These are phyloP conservation scores for Harpagoxenus sublaevis DNA, from an alignment of 2,888 invertebrate species.

Conservation along the genomic window DNA sequence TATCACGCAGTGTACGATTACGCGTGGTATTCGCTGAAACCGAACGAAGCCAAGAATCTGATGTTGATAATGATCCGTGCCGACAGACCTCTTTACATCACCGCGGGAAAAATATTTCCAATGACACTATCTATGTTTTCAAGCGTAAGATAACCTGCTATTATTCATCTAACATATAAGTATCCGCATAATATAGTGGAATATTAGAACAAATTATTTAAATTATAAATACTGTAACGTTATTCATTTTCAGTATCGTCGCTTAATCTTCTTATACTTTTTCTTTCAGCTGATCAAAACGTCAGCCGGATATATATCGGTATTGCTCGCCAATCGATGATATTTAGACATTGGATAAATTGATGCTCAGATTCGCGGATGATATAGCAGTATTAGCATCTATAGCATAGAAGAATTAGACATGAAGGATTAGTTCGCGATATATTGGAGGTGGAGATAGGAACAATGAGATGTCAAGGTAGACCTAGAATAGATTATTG, in stretches of 20 bases:
- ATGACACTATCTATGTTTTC: slow-evolving; percentile 47
- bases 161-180: background rate
- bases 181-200: background rate
- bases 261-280: background rate
- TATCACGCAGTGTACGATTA: slow-evolving; percentile 63
- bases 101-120: slow-evolving; percentile 68
- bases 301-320: slow-evolving; percentile 48
- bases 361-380: no score
- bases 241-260: background rate
- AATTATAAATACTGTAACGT: background rate
- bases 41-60: slow-evolving; percentile 59
- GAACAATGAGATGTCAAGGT: no score
- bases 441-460: no score
- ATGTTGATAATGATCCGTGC: slow-evolving; percentile 64
- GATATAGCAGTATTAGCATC: no score
- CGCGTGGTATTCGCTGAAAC: slow-evolving; percentile 67
- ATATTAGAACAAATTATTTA: background rate
- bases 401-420: no score
- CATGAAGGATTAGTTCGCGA: no score
- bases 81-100: slow-evolving; percentile 60
- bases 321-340: slow-evolving; percentile 39
- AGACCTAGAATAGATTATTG: no score
- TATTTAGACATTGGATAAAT: background rate
- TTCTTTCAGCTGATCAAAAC: slow-evolving; percentile 48
- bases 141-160: slow-evolving; percentile 26